Conservation (phyloP, 2,113 vertebrate species). For the Chaenocephalus aceratus region DNA sequence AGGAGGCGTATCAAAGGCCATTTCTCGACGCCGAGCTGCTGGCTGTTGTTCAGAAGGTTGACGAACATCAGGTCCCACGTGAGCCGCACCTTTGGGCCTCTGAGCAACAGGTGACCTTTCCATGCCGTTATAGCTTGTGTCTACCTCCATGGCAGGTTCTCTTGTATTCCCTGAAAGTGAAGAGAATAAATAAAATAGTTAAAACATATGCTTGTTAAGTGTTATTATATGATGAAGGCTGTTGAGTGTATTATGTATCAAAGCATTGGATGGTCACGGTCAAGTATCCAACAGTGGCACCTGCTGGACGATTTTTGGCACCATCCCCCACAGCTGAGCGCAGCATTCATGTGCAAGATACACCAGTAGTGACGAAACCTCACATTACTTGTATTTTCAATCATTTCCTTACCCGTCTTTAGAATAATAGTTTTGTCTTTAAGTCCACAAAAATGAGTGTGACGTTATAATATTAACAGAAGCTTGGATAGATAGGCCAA, state of each 20-base stretch:
- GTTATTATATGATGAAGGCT: neutral
- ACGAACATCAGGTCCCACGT: constrained; percentile 61
- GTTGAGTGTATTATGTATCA: neutral
- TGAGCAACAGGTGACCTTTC: constrained; percentile 67
- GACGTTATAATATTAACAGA: neutral
- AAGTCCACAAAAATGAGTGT: neutral
- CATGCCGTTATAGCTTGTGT: constrained; percentile 70
- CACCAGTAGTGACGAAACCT: too few relatives aligned
- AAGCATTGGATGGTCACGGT: neutral
- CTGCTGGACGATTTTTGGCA: constrained; percentile 49
- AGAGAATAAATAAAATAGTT: constrained; percentile 10
- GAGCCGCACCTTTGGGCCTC: constrained; percentile 54
- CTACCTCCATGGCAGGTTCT: constrained; percentile 77
- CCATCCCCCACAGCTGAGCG: neutral
- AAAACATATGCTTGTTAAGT: neutral
- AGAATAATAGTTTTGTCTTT: neutral
- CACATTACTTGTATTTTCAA: neutral
- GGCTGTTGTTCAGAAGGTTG: constrained; percentile 64
- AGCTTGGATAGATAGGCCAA: neutral
- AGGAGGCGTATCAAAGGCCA: constrained; percentile 53
- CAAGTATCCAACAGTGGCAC: constrained; percentile 50
- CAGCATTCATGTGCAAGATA: neutral
- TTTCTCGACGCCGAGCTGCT: constrained; percentile 58
- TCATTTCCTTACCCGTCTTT: neutral
- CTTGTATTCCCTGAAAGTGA: constrained; percentile 65